Percentiles rank a stretch among this genome's conserved stretches.
Conservation (phyloP, 2,797 vertebrate species). For the Acrocephalus scirpaceus region DNA sequence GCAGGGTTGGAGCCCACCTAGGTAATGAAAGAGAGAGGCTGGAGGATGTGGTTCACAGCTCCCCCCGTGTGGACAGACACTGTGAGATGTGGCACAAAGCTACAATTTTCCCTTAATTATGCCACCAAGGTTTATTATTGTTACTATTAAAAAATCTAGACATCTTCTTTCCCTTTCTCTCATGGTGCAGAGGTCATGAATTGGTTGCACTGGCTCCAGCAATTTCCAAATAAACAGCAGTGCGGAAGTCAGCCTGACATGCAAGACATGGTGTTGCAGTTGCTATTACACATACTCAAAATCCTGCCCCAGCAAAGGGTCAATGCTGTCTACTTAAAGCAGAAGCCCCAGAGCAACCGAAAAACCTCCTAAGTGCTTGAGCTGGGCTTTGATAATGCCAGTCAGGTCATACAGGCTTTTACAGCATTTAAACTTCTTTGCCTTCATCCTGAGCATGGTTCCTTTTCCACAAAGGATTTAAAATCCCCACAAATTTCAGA, state of each 20-base stretch:
- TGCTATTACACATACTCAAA: neutral
- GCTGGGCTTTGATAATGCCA: neutral
- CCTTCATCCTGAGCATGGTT: neutral
- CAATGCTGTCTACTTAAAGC: neutral
- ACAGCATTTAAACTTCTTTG: neutral
- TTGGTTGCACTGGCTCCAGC: neutral
- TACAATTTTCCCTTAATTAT: neutral
- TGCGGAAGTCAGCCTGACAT: neutral
- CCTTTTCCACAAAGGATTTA: neutral
- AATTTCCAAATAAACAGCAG: neutral
- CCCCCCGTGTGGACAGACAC: neutral
- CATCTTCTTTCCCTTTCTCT: neutral
- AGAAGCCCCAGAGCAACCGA: neutral
- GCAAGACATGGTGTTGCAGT: neutral
- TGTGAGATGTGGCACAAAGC: neutral
- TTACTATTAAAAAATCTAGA: neutral
- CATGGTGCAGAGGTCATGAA: fast-evolving
- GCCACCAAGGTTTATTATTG: neutral
- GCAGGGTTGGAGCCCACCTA: neutral
- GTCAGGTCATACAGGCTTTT: neutral
- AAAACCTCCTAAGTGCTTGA: neutral
- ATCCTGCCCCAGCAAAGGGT: neutral
- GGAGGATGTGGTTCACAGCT: neutral
- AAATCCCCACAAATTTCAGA: neutral
- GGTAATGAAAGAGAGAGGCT: neutral